Conservation (phyloP, 2,888 invertebrate genomes). For the Drosophila bunnanda region DNA sequence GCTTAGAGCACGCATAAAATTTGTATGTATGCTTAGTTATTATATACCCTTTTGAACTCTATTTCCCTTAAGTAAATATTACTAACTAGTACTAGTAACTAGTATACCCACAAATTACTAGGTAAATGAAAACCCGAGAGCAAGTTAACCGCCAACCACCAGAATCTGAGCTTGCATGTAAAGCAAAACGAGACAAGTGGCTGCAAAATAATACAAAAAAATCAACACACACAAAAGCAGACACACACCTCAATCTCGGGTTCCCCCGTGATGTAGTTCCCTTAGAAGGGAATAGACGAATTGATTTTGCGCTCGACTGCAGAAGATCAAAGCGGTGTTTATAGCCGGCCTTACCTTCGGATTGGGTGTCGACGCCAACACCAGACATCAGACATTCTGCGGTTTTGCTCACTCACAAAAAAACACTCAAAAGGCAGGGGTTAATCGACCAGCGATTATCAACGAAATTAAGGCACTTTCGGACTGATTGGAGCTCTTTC, state of each 20-base stretch:
- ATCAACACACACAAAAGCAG: background rate
- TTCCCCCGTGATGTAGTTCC: constrained; percentile 9
- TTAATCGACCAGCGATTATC: constrained; percentile 10
- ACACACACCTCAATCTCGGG: background rate
- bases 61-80: background rate
- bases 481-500: background rate
- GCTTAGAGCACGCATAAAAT: no score
- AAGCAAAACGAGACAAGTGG: constrained; percentile 65
- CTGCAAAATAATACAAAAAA: background rate
- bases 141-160: constrained; percentile 57
- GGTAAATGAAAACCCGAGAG: constrained; percentile 9
- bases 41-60: no score
- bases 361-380: constrained; percentile 23
- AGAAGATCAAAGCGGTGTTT: constrained; percentile 74
- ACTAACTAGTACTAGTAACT: no score
- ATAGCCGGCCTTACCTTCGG: constrained; percentile 28
- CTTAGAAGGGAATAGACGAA: constrained; percentile 70
- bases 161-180: constrained; percentile 61
- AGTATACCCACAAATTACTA: background rate
- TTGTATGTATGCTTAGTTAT: no score
- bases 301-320: constrained; percentile 76
- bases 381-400: constrained; percentile 47
- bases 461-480: background rate
- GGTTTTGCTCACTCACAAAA: constrained; percentile 49
- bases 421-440: constrained; percentile 1